Evolutionary conservation across 2,888 invertebrate genomes (phyloP).

Genomic region (Thymelicus sylvestris): DNA sequence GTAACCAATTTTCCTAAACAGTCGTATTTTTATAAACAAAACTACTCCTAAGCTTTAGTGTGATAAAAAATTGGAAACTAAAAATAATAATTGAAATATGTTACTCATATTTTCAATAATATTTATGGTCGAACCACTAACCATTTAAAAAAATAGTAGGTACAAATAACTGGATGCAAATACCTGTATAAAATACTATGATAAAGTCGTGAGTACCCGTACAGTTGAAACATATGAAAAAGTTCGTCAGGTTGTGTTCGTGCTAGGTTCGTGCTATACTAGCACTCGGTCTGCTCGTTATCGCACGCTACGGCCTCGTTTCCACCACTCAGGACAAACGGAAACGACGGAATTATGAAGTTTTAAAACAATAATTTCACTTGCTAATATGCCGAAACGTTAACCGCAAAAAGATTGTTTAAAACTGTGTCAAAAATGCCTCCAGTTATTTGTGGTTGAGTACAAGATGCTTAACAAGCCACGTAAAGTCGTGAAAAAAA

Average conservation of each 20-base stretch:
- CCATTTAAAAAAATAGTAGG: no score
- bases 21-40: no score
- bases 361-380: slow-evolving; percentile 63
- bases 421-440: slow-evolving; percentile 6
- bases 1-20: no score
- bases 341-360: slow-evolving; percentile 65
- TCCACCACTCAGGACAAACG: slow-evolving; percentile 68
- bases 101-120: no score
- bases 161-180: not conserved
- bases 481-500: no score
- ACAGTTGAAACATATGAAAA: not conserved
- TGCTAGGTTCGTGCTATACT: slow-evolving; percentile 45
- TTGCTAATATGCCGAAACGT: slow-evolving; percentile 21
- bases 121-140: no score
- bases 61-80: no score
- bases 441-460: no score
- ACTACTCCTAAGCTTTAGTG: no score
- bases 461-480: no score
- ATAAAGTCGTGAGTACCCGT: not conserved
- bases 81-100: no score
- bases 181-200: not conserved
- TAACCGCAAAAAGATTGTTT: not conserved
- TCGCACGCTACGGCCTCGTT: slow-evolving; percentile 73
- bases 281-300: slow-evolving; percentile 71
- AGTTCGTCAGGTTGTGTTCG: slow-evolving; percentile 17